A percentile compares a stretch with the other conserved stretches of the same genome.
Conservation (phyloP, 2,113 vertebrate genomes). For the Struthio camelus region DNA sequence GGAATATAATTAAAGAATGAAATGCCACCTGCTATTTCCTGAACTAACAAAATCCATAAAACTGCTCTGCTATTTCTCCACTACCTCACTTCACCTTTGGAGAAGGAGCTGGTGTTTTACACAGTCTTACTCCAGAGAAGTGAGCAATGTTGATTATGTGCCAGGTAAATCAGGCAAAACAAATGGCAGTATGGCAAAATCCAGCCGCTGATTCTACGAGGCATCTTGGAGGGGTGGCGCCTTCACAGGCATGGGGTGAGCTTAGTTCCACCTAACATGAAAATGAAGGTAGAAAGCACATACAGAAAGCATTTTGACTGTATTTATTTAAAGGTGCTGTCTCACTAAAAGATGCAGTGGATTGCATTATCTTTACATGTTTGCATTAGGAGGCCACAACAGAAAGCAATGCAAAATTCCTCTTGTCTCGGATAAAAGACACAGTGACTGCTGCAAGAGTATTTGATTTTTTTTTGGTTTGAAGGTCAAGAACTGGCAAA, state of each 20-base stretch:
- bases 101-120: background rate
- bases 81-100: background rate
- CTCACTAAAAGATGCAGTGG: background rate
- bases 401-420: background rate
- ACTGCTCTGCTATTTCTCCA: background rate
- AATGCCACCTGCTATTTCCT: background rate
- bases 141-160: background rate
- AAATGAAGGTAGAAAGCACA: background rate
- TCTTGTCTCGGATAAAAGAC: background rate
- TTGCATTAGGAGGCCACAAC: background rate
- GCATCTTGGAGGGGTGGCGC: background rate
- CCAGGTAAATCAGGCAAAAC: background rate
- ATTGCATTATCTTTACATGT: background rate
- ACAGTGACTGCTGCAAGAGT: background rate
- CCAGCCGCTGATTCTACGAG: background rate
- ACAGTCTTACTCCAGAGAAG: background rate
- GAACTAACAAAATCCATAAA: background rate
- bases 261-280: background rate
- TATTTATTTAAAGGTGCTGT: background rate
- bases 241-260: rapidly evolving
- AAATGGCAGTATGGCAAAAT: background rate
- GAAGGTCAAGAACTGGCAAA: background rate
- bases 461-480: background rate
- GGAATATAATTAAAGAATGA: background rate
- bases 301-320: background rate